Conservation (phyloP, 2,888 invertebrate genomes). For the Zaprionus obscuricornis region DNA sequence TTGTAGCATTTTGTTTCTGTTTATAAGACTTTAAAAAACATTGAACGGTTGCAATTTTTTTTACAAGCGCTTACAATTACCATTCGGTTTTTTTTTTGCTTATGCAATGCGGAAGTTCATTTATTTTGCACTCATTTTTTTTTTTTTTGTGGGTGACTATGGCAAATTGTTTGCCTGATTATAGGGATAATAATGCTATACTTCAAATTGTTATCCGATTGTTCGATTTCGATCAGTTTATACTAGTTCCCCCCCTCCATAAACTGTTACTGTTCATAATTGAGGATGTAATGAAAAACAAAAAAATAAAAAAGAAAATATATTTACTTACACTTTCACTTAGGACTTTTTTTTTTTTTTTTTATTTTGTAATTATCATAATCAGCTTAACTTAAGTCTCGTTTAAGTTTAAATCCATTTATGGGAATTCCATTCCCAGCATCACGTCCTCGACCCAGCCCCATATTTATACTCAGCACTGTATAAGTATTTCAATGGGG, state of each 20-base stretch:
- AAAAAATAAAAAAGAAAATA: neutral
- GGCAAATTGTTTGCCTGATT: conserved; percentile 67
- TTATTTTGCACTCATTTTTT: conserved; percentile 4
- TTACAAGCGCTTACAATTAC: conserved; percentile 25
- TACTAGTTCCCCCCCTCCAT: conserved; percentile 56
- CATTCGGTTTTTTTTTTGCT: conserved; percentile 40
- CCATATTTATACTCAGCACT: too few relatives aligned
- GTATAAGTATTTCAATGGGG: too few relatives aligned
- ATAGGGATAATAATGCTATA: conserved; percentile 53
- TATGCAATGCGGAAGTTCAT: conserved; percentile 64
- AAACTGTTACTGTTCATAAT: conserved; percentile 22
- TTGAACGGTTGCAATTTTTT: conserved; percentile 42
- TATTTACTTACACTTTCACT: conserved; percentile 20
- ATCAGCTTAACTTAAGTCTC: neutral
- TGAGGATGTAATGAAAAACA: neutral
- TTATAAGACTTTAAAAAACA: conserved; percentile 21
- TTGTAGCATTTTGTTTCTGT: conserved; percentile 16
- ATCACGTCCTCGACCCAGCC: conserved; percentile 67
- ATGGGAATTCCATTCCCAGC: neutral
- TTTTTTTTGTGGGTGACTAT: conserved; percentile 70
- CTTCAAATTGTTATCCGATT: conserved; percentile 12
- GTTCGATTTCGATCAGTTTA: conserved; percentile 31
- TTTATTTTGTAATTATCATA: neutral
- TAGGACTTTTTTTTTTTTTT: neutral
- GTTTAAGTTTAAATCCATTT: conserved; percentile 1